phyloP scores from a whole-genome alignment of 2,888 invertebrate species.

The Eulithis testata region DNA sequence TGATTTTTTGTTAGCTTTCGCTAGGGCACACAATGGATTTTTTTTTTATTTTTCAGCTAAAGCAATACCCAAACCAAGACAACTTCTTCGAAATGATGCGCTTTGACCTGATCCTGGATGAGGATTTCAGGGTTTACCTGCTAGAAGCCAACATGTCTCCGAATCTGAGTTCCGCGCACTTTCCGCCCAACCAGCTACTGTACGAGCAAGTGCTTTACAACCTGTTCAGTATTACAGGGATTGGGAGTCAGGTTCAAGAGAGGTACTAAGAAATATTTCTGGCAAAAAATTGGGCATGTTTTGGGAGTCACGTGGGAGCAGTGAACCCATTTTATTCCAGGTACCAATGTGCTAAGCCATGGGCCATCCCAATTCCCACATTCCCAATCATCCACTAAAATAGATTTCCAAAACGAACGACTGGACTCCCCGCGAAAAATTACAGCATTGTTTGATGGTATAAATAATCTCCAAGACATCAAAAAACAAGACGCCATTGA shows the following conservation, averaged over 20 bases:
- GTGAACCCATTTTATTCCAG: too few species aligned
- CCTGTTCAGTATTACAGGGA: constrained; percentile 91
- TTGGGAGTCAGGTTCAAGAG: constrained; percentile 70
- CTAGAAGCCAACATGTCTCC: constrained; percentile 99
- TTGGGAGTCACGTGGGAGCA: too few species aligned
- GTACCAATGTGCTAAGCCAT: too few species aligned
- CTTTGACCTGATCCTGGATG: constrained; percentile 96
- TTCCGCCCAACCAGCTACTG: constrained; percentile 92
- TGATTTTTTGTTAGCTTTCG: too few species aligned
- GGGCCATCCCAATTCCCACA: too few species aligned
- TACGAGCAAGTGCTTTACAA: constrained; percentile 97
- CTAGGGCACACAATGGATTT: too few species aligned
- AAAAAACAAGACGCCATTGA: too few species aligned
- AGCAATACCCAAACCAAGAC: constrained; percentile 77
- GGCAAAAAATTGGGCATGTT: too few species aligned
- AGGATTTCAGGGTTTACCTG: constrained; percentile 92
- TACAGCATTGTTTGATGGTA: background rate
- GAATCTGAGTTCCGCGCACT: constrained; percentile 97
- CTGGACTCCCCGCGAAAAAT: too few species aligned
- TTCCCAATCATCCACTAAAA: too few species aligned
- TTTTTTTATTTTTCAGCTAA: constrained; percentile 56
- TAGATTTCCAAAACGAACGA: too few species aligned
- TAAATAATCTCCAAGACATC: too few species aligned
- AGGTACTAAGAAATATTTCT: constrained; percentile 36
- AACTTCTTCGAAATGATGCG: constrained; percentile 98